Evolutionary conservation across 2,797 vertebrate species (phyloP), one percentile per base, ranked within the genome.

Genomic region (Chrysolophus pictus): DNA sequence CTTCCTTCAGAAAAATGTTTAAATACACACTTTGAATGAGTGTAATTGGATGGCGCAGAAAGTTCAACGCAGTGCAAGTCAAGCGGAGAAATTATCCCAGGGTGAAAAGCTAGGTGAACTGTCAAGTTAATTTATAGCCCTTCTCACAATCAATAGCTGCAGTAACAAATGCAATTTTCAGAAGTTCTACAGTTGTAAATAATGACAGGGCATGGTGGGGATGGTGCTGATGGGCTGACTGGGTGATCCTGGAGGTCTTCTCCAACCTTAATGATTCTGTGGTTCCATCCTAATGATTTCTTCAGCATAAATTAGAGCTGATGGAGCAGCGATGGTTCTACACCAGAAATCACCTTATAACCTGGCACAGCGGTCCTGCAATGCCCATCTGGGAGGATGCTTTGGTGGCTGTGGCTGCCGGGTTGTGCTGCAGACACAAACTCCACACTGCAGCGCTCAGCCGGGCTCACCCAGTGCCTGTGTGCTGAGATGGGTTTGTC

Each of bases 1-100:
- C 59, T 77, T 95, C 74, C 88, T 12, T 71, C 84, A 76, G 91
- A 73, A 75, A 80, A 88, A 69, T 41, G 44, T 65, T 95, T 92
- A 79, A 95, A 87, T 76, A 71, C 41, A 35, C 26, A 5, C 74
- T 91, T 73, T 89, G 93, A 93, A 79, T 82, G 82, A 89, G 83
- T 85, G 75, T 94, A 94, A 94, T 91, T 91, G 92, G 84, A 73
- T 84, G 86, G 84, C 74, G 82, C 88, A 80, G 86, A 78, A 95
- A 95, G 93, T 95, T 95, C 90, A 95, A 86, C 78, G 26, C 46
- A 49, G 42, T 22, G 64, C 67, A 90, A 94, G 74, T 92, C 91
- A 87, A 56, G 93, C 90, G 68, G 82, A 93, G 80, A 85, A 95
- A 90, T 73, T 59, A 92, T 71, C 72, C 91, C 78, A 92, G 87